phyloP scores from a whole-genome alignment of 2,797 vertebrate species.

The Melanogrammus aeglefinus region DNA sequence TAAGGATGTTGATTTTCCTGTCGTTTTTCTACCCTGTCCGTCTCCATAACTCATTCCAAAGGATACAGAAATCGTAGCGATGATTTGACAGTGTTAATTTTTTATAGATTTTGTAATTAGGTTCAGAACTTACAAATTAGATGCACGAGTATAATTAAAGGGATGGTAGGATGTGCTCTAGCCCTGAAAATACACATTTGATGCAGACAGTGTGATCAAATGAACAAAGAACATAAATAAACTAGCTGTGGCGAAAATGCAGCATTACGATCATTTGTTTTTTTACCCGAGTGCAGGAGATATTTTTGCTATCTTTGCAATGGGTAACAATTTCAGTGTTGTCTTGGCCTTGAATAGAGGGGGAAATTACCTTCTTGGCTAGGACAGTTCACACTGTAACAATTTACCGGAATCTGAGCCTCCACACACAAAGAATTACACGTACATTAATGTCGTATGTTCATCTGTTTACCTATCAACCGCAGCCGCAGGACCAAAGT shows the following conservation, averaged over 20 bases:
- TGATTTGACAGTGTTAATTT: neutral
- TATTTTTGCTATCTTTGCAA: neutral
- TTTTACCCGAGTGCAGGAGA: neutral
- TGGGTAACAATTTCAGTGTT: constrained; percentile 28
- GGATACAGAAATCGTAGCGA: constrained; percentile 6
- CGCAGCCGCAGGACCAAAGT: constrained; percentile 8
- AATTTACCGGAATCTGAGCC: constrained; percentile 44
- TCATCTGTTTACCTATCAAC: neutral
- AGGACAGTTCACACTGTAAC: constrained; percentile 26
- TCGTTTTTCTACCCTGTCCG: constrained; percentile 35
- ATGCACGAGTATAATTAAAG: neutral
- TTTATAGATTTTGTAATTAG: neutral
- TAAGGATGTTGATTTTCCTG: constrained; percentile 43
- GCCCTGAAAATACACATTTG: neutral
- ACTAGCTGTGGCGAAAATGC: neutral
- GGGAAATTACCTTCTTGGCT: constrained; percentile 44
- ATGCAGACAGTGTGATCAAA: neutral
- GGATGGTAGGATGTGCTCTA: neutral
- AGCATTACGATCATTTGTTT: neutral
- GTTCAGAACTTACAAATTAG: neutral
- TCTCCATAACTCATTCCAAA: constrained; percentile 23
- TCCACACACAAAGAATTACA: constrained; percentile 11
- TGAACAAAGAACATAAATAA: neutral
- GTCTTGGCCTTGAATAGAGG: constrained; percentile 60
- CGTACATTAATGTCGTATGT: neutral